Conservation (phyloP, 2,113 vertebrate species). For the Gallinago paraguaiae region DNA sequence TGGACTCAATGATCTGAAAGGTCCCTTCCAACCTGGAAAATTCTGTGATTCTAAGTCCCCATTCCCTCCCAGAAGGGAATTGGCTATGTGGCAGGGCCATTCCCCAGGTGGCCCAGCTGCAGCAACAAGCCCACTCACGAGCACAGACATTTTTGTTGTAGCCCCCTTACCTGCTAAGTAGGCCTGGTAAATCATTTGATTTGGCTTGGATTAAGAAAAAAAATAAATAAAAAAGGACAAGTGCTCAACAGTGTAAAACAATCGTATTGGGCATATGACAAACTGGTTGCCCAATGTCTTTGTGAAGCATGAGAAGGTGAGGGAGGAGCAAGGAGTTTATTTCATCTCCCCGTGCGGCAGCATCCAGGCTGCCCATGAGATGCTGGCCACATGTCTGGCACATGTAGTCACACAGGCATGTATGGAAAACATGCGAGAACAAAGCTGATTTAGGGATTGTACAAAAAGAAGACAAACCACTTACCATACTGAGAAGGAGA, state of each 20-base stretch:
- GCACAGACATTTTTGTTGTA: background rate
- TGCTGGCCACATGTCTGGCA: too few species aligned
- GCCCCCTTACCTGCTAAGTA: background rate
- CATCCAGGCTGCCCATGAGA: background rate
- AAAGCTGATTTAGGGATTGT: background rate
- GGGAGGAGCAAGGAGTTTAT: background rate
- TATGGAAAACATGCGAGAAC: background rate
- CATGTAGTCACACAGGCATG: fast-evolving
- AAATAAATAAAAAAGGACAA: background rate
- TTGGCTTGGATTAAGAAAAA: background rate
- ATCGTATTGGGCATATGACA: fast-evolving
- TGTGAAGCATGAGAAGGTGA: fast-evolving
- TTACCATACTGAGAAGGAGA: background rate
- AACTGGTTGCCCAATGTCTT: background rate
- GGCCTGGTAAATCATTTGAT: background rate
- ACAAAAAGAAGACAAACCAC: fast-evolving
- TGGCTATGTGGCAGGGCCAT: fast-evolving
- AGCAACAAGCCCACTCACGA: fast-evolving
- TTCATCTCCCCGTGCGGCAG: background rate
- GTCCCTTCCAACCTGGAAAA: too few species aligned
- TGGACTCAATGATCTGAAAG: too few species aligned
- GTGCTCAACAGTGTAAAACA: fast-evolving
- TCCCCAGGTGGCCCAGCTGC: too few species aligned
- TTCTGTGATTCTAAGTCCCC: too few species aligned
- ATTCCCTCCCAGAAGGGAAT: too few species aligned